Conservation (phyloP, 2,113 vertebrate species). For the Oncorhynchus clarkii region DNA sequence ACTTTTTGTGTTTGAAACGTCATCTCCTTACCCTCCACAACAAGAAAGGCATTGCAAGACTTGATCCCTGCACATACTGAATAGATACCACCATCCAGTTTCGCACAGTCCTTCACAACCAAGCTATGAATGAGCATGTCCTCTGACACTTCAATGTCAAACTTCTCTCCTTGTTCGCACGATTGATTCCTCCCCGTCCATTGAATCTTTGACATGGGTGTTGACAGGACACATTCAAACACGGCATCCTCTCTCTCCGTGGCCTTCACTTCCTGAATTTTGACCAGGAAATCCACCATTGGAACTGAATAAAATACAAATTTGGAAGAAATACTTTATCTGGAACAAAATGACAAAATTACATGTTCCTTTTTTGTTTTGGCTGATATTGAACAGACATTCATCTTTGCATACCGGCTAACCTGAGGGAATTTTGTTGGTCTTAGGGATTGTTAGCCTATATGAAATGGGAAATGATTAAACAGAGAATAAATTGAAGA, state of each 20-base stretch:
- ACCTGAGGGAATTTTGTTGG: too few relatives aligned
- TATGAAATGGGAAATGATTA: neutral
- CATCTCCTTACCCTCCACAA: slow-evolving; percentile 79
- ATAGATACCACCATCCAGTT: slow-evolving; percentile 83
- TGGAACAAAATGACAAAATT: too few relatives aligned
- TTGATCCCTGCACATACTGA: slow-evolving; percentile 70
- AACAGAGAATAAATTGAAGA: neutral
- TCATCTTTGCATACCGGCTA: too few relatives aligned
- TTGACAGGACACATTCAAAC: slow-evolving; percentile 78
- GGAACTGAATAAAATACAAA: slow-evolving; percentile 69
- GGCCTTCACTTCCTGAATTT: slow-evolving; percentile 71
- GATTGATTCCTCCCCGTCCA: slow-evolving; percentile 77
- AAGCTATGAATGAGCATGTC: slow-evolving; percentile 82
- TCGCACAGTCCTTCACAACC: slow-evolving; percentile 69
- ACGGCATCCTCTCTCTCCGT: slow-evolving; percentile 71
- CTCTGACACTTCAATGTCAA: slow-evolving; percentile 73
- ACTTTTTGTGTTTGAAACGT: neutral
- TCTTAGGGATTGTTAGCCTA: neutral
- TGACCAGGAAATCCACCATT: slow-evolving; percentile 70
- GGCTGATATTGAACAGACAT: too few relatives aligned
- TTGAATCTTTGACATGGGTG: slow-evolving; percentile 61
- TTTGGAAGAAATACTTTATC: too few relatives aligned
- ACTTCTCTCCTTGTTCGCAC: slow-evolving; percentile 72
- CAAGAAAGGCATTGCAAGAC: slow-evolving; percentile 82
- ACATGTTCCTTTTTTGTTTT: too few relatives aligned